These are phyloP conservation scores for Polypterus bichir DNA, from an alignment of 2,113 vertebrate genomes.

Conservation along the genomic window DNA sequence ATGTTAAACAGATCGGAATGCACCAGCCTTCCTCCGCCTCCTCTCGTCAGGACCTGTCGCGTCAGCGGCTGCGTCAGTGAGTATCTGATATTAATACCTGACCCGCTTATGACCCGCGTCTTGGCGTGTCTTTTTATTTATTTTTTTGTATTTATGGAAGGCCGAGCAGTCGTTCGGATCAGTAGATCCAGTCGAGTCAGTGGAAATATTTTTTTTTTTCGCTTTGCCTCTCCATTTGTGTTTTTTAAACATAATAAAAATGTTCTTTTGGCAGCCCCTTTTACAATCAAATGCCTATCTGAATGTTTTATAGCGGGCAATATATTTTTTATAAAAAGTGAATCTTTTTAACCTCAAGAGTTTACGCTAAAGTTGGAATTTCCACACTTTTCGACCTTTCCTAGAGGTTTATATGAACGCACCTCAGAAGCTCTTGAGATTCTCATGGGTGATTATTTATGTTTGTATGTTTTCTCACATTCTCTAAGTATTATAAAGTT, in stretches of 20 bases:
- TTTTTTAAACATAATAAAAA: not conserved
- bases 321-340: not conserved
- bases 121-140: not conserved
- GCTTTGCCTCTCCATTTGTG: not conserved
- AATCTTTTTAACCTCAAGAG: too few relatives aligned
- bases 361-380: too few relatives aligned
- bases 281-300: constrained; percentile 6
- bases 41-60: constrained; percentile 61
- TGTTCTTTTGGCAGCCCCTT: constrained; percentile 1
- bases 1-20: constrained; percentile 46
- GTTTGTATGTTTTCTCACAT: too few relatives aligned
- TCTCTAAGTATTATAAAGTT: too few relatives aligned
- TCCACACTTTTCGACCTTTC: too few relatives aligned
- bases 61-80: constrained; percentile 68
- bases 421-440: too few relatives aligned
- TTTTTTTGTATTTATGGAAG: not conserved
- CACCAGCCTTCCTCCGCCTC: constrained; percentile 36
- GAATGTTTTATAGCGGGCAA: not conserved
- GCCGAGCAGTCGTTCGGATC: too few relatives aligned
- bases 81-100: constrained; percentile 26
- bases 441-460: too few relatives aligned
- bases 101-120: not conserved
- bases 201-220: too few relatives aligned
- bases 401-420: too few relatives aligned
- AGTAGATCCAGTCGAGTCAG: too few relatives aligned